Percentiles rank a stretch among this genome's conserved stretches.
phyloP scores from a whole-genome alignment of 2,113 vertebrate genomes.

The Chamaetylas fuelleborni region DNA sequence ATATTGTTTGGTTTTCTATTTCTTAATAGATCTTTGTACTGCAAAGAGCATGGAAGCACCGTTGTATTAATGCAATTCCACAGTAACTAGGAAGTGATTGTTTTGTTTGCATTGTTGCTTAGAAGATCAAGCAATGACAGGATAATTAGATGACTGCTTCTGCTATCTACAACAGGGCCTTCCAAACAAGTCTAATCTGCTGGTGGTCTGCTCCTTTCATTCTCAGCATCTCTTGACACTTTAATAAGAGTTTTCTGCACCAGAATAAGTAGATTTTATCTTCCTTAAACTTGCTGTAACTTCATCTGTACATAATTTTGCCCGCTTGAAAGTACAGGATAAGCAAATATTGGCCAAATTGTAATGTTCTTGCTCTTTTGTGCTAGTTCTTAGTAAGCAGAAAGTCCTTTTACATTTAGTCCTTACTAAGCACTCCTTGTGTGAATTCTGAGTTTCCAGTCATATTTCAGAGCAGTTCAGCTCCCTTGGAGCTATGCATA shows the following conservation, averaged over 20 bases:
- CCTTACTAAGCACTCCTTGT: not conserved
- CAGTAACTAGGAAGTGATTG: not conserved
- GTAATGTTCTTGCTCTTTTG: not conserved
- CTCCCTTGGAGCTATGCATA: not conserved
- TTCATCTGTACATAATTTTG: not conserved
- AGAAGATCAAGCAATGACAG: not conserved
- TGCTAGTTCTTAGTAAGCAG: not conserved
- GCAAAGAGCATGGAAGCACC: not conserved
- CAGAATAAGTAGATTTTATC: not conserved
- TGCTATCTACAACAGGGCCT: not conserved
- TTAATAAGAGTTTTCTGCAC: not conserved
- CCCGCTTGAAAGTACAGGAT: not conserved
- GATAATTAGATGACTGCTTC: not conserved
- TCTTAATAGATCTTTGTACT: not conserved
- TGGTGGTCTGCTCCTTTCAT: not conserved
- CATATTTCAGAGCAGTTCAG: not conserved
- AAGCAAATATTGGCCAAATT: not conserved
- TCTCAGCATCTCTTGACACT: not conserved
- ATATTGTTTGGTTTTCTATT: not conserved
- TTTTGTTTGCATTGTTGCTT: not conserved
- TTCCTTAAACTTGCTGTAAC: not conserved
- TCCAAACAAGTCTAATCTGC: not conserved
- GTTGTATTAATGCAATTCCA: not conserved
- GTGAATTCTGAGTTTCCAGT: not conserved
- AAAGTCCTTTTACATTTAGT: not conserved